Base-by-base conservation (phyloP, 2,888 invertebrate genomes). In the Metalampra italica region DNA sequence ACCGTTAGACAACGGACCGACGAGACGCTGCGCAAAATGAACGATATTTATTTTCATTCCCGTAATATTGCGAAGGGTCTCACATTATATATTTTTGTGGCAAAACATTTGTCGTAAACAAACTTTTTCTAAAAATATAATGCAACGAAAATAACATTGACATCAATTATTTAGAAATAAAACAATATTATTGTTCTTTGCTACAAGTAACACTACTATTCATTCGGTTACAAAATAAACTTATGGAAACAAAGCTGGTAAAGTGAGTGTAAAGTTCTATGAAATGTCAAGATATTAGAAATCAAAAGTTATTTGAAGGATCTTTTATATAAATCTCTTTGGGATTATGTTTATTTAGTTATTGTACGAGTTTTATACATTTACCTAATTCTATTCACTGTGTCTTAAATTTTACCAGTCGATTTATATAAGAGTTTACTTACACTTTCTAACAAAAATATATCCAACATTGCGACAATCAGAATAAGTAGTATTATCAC, bases 401-500 rank as follows among this genome's bases (percentile, higher is more conserved):
- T n/a, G 1, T 36, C 36, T 36, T 36, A 36, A 22, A 22, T 5
- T 36, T 36, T 36, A 36, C 5, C n/a, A 36, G 36, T 8, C 32
- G 32, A 32, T 32, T 3, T 9, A 32, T 32, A 32, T 34, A 22
- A 3, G 11, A n/a, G 36, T 36, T 13, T 30, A 37, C 5, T 13
- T 30, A 37, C 5, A 37, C 29, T 22, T 39, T 41, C 37, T 9
- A 43, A 38, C 29, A 36, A 43, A 40, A 48, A 48, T 13, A 41
- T 41, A 44, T 34, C 47, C 12, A 62, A 52, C 68, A 54, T 75
- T 80, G 82, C 80, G 81, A 82, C 76, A 64, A 54, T 57, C 47
- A 44, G 36, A 36, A n/a, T 22, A 22, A 60, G 59, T 55, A 47
- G 8, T 60, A 68, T 66, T 78, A 82, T 80, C 81, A 83, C 82